Conservation (phyloP, 2,888 invertebrate species). For the Callinectes sapidus region DNA sequence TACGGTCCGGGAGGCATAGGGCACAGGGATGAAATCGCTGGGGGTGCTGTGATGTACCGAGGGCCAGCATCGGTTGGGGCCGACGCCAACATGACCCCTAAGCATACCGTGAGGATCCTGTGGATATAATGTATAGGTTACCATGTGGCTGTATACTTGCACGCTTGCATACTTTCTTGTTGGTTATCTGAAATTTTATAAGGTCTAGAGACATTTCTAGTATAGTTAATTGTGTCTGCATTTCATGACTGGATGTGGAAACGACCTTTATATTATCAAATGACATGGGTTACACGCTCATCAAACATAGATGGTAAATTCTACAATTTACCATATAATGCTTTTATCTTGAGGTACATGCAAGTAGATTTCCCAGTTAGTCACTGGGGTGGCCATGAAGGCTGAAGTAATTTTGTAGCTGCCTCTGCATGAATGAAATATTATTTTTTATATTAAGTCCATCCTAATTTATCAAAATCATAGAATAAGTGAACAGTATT, state of each 20-base stretch:
- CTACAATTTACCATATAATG: neutral
- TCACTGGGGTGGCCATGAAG: neutral
- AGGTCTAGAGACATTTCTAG: neutral
- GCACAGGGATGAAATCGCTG: conserved; percentile 30
- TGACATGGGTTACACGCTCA: neutral
- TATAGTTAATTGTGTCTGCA: neutral
- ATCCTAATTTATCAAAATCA: no score
- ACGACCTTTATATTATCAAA: neutral
- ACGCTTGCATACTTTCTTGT: neutral
- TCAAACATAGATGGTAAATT: neutral
- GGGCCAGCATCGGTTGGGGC: neutral
- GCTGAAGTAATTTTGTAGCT: neutral
- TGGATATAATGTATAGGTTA: neutral
- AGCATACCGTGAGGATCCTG: neutral
- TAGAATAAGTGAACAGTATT: neutral
- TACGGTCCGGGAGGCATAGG: conserved; percentile 44
- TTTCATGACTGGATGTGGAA: neutral
- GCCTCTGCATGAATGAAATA: neutral
- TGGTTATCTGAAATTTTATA: neutral
- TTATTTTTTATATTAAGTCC: no score
- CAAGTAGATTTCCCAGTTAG: neutral
- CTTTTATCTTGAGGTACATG: neutral
- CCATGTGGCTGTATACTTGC: neutral
- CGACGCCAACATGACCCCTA: neutral
- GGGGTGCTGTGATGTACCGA: neutral